Evolutionary conservation across 2,888 invertebrate genomes (phyloP).

Genomic region (Venusia cambrica): DNA sequence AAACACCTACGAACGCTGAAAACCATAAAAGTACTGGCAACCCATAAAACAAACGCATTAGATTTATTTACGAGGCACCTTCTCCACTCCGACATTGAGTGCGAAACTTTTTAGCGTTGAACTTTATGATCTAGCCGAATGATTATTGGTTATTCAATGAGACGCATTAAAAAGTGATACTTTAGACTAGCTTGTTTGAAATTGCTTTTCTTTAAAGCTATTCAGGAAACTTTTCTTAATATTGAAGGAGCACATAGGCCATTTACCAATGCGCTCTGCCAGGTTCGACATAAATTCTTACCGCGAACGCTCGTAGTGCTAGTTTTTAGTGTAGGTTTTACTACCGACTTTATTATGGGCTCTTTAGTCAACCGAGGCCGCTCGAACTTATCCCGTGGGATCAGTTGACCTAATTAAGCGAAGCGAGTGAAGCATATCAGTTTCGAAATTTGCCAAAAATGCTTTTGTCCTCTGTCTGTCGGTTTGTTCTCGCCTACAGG

Average conservation of each 20-base stretch:
- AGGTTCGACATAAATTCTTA: no score
- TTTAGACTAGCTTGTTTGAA: slow-evolving; percentile 21
- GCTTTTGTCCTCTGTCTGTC: no score
- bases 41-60: slow-evolving; percentile 36
- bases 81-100: slow-evolving; percentile 39
- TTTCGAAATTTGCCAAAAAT: no score
- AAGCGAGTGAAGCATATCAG: no score
- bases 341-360: no score
- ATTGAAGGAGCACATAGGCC: background rate
- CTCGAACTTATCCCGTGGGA: no score
- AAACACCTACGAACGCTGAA: slow-evolving; percentile 19
- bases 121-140: slow-evolving; percentile 46
- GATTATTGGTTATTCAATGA: slow-evolving; percentile 46
- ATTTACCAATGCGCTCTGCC: no score
- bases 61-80: slow-evolving; percentile 49
- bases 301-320: no score
- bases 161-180: slow-evolving; percentile 34
- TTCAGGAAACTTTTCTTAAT: slow-evolving; percentile 6
- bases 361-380: no score
- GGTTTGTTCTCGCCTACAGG: no score
- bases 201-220: slow-evolving; percentile 27
- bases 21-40: slow-evolving; percentile 21
- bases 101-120: slow-evolving; percentile 54
- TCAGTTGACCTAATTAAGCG: no score
- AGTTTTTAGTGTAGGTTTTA: no score